Percentiles rank a stretch among this genome's conserved stretches.
These are phyloP conservation scores for Chrysolina haemoptera DNA, from an alignment of 2,888 invertebrate species.

Conservation along the genomic window DNA sequence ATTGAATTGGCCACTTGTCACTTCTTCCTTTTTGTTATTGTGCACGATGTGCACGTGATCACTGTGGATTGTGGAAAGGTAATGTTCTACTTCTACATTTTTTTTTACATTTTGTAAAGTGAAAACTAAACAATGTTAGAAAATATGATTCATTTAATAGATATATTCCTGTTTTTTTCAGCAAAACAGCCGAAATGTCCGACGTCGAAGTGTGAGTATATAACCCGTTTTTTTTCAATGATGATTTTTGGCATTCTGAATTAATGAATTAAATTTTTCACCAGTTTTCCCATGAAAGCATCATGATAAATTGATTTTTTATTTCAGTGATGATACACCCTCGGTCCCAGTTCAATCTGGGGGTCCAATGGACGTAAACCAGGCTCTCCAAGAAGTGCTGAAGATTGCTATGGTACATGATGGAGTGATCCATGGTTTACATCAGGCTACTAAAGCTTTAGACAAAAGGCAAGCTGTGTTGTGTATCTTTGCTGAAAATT, in stretches of 20 bases:
- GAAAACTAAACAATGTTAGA: neutral
- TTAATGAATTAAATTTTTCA: neutral
- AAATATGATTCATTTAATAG: constrained; percentile 3
- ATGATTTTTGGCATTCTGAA: constrained; percentile 62
- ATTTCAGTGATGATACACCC: constrained; percentile 76
- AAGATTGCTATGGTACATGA: constrained; percentile 96
- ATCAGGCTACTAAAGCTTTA: constrained; percentile 97
- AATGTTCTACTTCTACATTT: neutral
- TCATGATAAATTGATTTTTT: neutral
- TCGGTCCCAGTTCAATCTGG: constrained; percentile 75
- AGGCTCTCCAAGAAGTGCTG: constrained; percentile 95
- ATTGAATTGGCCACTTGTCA: too few species aligned
- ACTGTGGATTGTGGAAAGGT: too few species aligned
- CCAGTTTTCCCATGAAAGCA: neutral
- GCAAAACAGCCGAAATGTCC: constrained; percentile 77
- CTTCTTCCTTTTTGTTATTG: too few species aligned
- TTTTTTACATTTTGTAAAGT: too few species aligned
- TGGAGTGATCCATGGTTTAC: constrained; percentile 96
- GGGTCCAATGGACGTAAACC: constrained; percentile 93
- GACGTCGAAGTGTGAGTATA: constrained; percentile 87
- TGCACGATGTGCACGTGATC: too few species aligned
- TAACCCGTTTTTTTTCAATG: constrained; percentile 59
- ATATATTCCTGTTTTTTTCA: constrained; percentile 53
- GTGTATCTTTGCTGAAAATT: constrained; percentile 97
- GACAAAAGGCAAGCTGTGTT: constrained; percentile 98